phyloP scores from a whole-genome alignment of 1,140 invertebrate species.

The Neocloeon triangulifer region DNA sequence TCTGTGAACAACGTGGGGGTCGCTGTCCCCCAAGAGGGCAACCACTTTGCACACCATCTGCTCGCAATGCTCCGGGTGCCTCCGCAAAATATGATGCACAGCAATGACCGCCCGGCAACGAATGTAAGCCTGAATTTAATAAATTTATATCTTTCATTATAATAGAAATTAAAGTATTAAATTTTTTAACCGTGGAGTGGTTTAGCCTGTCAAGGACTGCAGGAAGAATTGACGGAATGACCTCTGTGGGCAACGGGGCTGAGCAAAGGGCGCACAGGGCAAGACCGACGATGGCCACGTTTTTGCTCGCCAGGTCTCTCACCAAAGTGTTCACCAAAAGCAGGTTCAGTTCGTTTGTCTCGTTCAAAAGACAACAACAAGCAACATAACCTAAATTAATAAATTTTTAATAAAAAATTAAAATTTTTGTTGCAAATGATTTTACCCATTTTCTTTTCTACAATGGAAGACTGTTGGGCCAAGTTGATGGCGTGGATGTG shows the following conservation, averaged over 20 bases:
- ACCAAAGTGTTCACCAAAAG: slow-evolving; percentile 5
- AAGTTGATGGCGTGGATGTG: slow-evolving; percentile 6
- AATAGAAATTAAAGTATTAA: not conserved
- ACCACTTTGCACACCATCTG: not conserved
- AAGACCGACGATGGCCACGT: slow-evolving; percentile 3
- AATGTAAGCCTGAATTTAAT: slow-evolving; percentile 5
- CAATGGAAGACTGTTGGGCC: slow-evolving; percentile 1
- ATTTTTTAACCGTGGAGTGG: slow-evolving; percentile 1
- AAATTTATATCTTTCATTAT: not conserved
- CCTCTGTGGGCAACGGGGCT: not conserved
- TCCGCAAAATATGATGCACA: slow-evolving; percentile 3
- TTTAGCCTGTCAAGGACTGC: slow-evolving; percentile 2
- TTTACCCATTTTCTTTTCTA: slow-evolving; percentile 6
- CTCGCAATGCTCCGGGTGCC: slow-evolving; percentile 1
- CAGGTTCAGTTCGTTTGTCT: slow-evolving; percentile 1
- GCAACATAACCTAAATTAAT: slow-evolving; percentile 6
- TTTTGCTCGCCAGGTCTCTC: slow-evolving; percentile 5
- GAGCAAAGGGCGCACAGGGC: slow-evolving; percentile 4
- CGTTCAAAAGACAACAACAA: slow-evolving; percentile 2
- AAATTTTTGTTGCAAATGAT: not conserved
- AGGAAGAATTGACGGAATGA: slow-evolving; percentile 1
- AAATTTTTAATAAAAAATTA: not conserved
- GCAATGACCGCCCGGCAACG: slow-evolving; percentile 3
- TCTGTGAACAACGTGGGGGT: slow-evolving; percentile 1
- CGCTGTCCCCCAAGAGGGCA: slow-evolving; percentile 3